Percentiles rank a stretch among this genome's conserved stretches.
phyloP scores from a whole-genome alignment of 2,888 invertebrate genomes.

The Rhaphigaster nebulosa region DNA sequence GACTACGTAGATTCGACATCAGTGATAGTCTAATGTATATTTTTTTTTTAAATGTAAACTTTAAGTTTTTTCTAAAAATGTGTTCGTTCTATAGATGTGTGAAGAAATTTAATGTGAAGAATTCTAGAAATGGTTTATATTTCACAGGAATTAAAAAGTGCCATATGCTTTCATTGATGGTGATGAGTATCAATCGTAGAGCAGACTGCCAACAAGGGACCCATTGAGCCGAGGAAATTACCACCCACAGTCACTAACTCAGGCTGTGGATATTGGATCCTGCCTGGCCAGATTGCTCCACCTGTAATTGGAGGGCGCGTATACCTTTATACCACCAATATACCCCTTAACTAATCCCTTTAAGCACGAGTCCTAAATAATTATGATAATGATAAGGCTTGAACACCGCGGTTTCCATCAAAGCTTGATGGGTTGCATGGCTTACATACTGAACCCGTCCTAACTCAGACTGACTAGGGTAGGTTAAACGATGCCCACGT shows the following conservation, averaged over 20 bases:
- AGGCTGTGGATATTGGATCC: background rate
- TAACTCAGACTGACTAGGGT: no score
- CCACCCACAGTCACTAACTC: background rate
- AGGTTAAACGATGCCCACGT: no score
- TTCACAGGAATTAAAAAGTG: background rate
- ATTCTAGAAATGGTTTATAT: no score
- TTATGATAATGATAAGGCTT: background rate
- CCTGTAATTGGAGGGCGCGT: background rate
- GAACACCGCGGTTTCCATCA: no score
- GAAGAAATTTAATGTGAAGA: no score
- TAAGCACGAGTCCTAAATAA: background rate
- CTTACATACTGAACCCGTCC: no score
- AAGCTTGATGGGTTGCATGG: no score
- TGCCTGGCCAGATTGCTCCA: background rate
- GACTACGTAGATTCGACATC: no score
- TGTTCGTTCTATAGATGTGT: no score
- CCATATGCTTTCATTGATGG: background rate
- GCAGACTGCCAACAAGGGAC: background rate
- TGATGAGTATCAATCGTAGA: background rate
- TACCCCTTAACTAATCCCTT: background rate
- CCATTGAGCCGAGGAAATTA: constrained; percentile 11
- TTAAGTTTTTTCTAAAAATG: no score
- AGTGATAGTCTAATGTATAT: no score
- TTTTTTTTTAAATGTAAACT: no score
- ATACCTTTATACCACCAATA: background rate